Base-by-base conservation (phyloP, 2,888 invertebrate species). In the Tetragnatha montana region DNA sequence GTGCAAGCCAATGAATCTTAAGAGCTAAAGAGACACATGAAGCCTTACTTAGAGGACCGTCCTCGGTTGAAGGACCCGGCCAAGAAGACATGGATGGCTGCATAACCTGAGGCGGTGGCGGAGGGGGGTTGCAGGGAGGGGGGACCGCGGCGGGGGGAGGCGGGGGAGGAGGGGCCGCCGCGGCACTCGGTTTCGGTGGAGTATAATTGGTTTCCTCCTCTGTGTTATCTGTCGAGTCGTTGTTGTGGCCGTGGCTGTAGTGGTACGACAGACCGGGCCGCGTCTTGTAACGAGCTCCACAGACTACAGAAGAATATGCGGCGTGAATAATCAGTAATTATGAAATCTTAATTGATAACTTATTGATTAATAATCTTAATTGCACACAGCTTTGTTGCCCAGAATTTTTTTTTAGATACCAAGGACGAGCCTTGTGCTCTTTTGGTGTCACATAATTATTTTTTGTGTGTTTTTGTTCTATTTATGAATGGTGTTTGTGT, bases 281-380 rank as follows among this genome's bases (percentile, higher is more conserved):
- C 92, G 98, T 98, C 95, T 98, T 98, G 96, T 98, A 98, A 93
- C 98, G 96, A 93, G 97, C 97, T 94, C 97, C 97, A 95, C 98
- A 98, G 94, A 97, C 97, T 97, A 60, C 22, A n/a, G 8, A 71
- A 10, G 21, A 47, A 81, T 49, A 14, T 47, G 19, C 19, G 21
- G 21, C 17, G 22, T 76, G 22, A 47, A 47, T 49, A 49, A 76
- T 17, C 10, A 71, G 4, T n/a, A 21, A 71, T 3, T 7, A 19
- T 73, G 8, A 50, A 49, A 80, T 8, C 17, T 68, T 60, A 80
- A 68, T 14, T 3, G 21, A 21, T 21, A 80, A 51, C 80, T 22
- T n/a, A n/a, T n/a, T n/a, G n/a, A n/a, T n/a, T n/a, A n/a, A n/a
- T n/a, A n/a, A n/a, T n/a, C n/a, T 50, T 4, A 8, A 78, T 6